Percentiles rank a stretch among this genome's conserved stretches.
These are phyloP conservation scores for Coccyzus lansbergi DNA, from an alignment of 2,797 vertebrate genomes.

Conservation along the genomic window DNA sequence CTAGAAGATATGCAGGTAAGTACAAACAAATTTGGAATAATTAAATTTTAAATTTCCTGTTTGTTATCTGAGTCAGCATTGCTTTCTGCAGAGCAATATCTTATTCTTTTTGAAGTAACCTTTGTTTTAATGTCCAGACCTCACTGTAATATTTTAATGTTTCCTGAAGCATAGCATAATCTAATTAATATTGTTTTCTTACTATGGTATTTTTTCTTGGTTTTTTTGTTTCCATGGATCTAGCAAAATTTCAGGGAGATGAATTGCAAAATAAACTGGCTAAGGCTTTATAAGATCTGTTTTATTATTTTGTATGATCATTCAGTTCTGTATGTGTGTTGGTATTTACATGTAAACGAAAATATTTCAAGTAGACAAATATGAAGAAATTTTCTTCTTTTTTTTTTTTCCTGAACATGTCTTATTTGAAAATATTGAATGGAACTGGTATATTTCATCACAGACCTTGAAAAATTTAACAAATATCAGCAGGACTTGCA, in stretches of 20 bases:
- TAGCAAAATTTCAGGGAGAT: background rate
- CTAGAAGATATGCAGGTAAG: constrained; percentile 88
- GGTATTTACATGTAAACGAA: background rate
- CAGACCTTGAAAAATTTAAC: background rate
- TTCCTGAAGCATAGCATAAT: background rate
- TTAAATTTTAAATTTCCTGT: background rate
- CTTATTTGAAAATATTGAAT: background rate
- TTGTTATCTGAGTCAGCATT: background rate
- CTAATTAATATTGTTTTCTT: background rate
- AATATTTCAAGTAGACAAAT: background rate
- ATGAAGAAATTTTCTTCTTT: background rate
- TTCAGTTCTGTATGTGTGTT: background rate
- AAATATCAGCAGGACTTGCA: background rate
- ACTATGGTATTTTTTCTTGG: background rate
- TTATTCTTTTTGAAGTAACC: background rate
- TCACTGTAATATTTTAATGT: background rate
- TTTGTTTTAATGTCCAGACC: background rate
- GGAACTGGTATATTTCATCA: background rate
- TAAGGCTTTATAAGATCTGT: background rate
- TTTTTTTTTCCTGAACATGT: background rate
- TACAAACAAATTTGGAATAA: background rate
- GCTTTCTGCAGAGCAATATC: background rate
- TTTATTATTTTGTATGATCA: background rate
- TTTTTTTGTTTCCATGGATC: background rate
- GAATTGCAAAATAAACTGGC: background rate